These are phyloP conservation scores for Xenopus tropicalis DNA, from an alignment of 2,113 vertebrate genomes.

Conservation along the genomic window UCB_Xtro_10.0 CM004451.2:81292501-81293000, in stretches of 20 bases:
- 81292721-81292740: slow-evolving; percentile 68
- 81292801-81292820: slow-evolving; percentile 69
- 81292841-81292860: slow-evolving; percentile 66
- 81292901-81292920: slow-evolving; percentile 52
- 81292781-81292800: slow-evolving; percentile 65
- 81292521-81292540: slow-evolving; percentile 31
- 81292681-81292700: slow-evolving; percentile 58
- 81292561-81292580: not conserved
- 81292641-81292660: slow-evolving; percentile 52
- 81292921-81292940: slow-evolving; percentile 18
- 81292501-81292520: slow-evolving; percentile 29
- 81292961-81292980: not conserved
- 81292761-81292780: slow-evolving; percentile 68
- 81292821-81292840: slow-evolving; percentile 63
- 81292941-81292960: slow-evolving; percentile 46
- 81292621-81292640: slow-evolving; percentile 48
- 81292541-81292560: slow-evolving; percentile 19
- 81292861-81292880: slow-evolving; percentile 52
- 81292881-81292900: slow-evolving; percentile 58
- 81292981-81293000: slow-evolving; percentile 5
- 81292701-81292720: slow-evolving; percentile 62
- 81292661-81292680: slow-evolving; percentile 59
- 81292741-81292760: slow-evolving; percentile 61
- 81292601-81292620: slow-evolving; percentile 33
- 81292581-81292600: slow-evolving; percentile 1